These are phyloP conservation scores for Tapirus indicus DNA, from an alignment of 2,797 vertebrate genomes.

Conservation along the genomic window DNA sequence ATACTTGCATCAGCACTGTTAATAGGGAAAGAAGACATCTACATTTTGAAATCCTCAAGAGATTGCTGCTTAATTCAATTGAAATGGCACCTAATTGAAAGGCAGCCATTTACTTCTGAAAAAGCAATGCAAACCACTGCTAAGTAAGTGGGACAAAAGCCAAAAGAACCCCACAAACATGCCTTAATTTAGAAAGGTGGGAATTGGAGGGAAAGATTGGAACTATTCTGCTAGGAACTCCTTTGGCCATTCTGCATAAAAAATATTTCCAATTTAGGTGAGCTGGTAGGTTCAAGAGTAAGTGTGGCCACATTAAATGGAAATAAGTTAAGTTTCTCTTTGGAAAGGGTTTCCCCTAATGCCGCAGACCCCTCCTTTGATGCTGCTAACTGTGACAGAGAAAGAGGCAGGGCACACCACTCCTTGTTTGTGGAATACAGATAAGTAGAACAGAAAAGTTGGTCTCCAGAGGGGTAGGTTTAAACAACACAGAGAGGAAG, in stretches of 20 bases:
- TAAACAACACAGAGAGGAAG: background rate
- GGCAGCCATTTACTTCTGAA: background rate
- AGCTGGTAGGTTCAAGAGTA: background rate
- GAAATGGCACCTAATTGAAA: background rate
- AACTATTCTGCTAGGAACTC: background rate
- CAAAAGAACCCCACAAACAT: background rate
- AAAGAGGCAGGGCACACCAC: background rate
- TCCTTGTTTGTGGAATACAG: background rate
- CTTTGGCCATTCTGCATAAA: background rate
- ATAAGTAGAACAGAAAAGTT: background rate
- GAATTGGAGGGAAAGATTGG: background rate
- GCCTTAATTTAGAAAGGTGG: background rate
- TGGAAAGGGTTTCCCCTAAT: background rate
- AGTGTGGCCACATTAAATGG: background rate
- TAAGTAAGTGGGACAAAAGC: background rate
- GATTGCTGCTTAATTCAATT: background rate
- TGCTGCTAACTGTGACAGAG: background rate
- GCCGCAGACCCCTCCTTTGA: background rate
- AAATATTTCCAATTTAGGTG: background rate
- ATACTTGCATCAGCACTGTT: background rate
- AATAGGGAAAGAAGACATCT: background rate
- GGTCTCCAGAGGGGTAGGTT: background rate
- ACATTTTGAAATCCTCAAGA: slow-evolving; percentile 24
- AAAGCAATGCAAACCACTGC: background rate
- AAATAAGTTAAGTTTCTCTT: background rate